Percentiles rank a stretch among this genome's conserved stretches.
These are phyloP conservation scores for Tragelaphus scriptus DNA, from an alignment of 2,113 vertebrate species.

Conservation along the genomic window DNA sequence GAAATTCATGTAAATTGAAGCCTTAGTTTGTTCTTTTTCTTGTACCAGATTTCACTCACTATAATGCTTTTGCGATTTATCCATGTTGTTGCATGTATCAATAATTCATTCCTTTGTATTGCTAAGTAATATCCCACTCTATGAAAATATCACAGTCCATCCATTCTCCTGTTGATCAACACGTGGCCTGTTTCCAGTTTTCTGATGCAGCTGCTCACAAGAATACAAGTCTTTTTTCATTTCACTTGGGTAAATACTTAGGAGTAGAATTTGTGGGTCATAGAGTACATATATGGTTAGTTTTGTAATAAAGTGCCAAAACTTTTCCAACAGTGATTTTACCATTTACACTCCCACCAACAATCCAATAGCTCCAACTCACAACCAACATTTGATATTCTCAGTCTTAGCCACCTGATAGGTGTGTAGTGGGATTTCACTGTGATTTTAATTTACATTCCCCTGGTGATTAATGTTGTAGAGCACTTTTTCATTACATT, in stretches of 20 bases:
- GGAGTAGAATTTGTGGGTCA: neutral
- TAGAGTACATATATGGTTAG: neutral
- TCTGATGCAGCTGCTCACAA: slow-evolving; percentile 4
- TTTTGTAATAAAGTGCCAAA: slow-evolving; percentile 15
- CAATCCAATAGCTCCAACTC: slow-evolving; percentile 8
- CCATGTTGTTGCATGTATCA: neutral
- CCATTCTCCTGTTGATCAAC: neutral
- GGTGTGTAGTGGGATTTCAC: neutral
- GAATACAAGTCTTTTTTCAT: neutral
- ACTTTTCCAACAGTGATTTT: neutral
- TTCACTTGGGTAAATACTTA: slow-evolving; percentile 12
- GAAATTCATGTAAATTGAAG: neutral
- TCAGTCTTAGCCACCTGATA: neutral
- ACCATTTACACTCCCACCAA: neutral
- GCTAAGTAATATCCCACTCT: neutral
- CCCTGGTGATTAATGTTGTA: neutral
- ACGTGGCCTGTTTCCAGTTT: neutral
- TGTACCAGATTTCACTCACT: neutral
- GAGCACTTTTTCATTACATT: neutral
- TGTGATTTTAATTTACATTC: slow-evolving; percentile 6
- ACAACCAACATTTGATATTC: slow-evolving; percentile 4
- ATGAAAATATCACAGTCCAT: neutral
- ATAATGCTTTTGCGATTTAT: neutral
- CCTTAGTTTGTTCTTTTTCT: neutral
- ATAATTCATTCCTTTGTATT: neutral